A percentile compares a stretch with the other conserved stretches of the same genome.
Conservation (phyloP, 2,888 invertebrate genomes). For the Sesia bembeciformis region DNA sequence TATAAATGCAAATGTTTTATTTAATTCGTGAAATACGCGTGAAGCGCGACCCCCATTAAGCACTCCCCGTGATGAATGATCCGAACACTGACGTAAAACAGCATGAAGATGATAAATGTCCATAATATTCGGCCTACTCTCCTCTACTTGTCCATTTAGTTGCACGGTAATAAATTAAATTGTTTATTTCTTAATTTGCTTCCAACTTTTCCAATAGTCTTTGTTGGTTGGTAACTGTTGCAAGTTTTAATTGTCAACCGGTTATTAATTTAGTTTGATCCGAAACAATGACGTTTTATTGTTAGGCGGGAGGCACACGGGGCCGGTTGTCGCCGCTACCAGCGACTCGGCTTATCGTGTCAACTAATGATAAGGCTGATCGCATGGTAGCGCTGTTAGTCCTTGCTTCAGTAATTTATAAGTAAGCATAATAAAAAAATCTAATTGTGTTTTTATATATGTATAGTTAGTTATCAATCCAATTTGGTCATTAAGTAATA, state of each 20-base stretch:
- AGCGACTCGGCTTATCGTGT: no score
- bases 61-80: constrained; percentile 34
- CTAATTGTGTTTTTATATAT: no score
- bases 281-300: background rate
- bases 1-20: constrained; percentile 4
- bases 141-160: background rate
- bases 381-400: no score
- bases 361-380: no score
- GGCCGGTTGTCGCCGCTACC: no score
- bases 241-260: background rate
- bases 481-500: no score
- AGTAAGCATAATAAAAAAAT: no score
- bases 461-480: no score
- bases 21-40: constrained; percentile 1
- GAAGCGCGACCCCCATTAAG: constrained; percentile 23
- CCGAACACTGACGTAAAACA: constrained; percentile 30
- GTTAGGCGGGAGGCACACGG: no score
- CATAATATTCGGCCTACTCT: constrained; percentile 20
- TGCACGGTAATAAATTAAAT: background rate
- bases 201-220: background rate
- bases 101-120: constrained; percentile 38
- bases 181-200: background rate
- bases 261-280: background rate
- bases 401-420: no score
- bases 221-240: background rate